phyloP scores from a whole-genome alignment of 2,113 vertebrate genomes.

The Danio rerio region DNA sequence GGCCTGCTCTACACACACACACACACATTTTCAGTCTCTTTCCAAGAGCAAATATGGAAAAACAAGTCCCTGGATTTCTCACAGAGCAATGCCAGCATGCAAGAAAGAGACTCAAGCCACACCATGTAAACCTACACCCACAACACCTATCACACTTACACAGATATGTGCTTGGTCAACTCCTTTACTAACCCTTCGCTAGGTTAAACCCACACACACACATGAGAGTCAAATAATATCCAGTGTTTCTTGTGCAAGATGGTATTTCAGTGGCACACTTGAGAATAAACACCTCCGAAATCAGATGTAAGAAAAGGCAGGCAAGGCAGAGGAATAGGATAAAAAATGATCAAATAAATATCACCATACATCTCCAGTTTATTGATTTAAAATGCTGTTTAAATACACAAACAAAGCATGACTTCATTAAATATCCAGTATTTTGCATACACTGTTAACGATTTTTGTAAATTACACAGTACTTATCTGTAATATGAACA shows the following conservation, averaged over 20 bases:
- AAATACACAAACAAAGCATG: no score
- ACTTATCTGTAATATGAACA: no score
- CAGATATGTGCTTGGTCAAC: conserved; percentile 15
- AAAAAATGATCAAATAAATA: no score
- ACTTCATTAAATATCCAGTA: no score
- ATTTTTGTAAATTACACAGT: no score
- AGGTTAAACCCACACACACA: conserved; percentile 46
- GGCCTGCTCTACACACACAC: conserved; percentile 24
- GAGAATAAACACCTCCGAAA: conserved; percentile 33
- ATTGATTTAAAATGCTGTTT: no score
- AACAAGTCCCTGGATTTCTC: conserved; percentile 47
- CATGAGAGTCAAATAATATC: conserved; percentile 8
- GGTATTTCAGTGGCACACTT: conserved; percentile 36
- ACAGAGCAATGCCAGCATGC: conserved; percentile 32
- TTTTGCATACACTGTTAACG: no score
- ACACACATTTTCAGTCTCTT: conserved; percentile 13
- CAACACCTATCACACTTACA: conserved; percentile 22
- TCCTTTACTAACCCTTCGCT: conserved; percentile 23
- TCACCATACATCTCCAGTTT: no score
- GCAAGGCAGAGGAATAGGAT: no score
- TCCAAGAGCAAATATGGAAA: conserved; percentile 34
- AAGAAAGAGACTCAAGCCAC: conserved; percentile 41
- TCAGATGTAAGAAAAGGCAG: not conserved
- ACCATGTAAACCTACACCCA: conserved; percentile 42
- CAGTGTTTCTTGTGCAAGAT: conserved; percentile 34